Evolutionary conservation across 1,140 invertebrate species (phyloP).

Genomic region (Rhagoletis pomonella): DNA sequence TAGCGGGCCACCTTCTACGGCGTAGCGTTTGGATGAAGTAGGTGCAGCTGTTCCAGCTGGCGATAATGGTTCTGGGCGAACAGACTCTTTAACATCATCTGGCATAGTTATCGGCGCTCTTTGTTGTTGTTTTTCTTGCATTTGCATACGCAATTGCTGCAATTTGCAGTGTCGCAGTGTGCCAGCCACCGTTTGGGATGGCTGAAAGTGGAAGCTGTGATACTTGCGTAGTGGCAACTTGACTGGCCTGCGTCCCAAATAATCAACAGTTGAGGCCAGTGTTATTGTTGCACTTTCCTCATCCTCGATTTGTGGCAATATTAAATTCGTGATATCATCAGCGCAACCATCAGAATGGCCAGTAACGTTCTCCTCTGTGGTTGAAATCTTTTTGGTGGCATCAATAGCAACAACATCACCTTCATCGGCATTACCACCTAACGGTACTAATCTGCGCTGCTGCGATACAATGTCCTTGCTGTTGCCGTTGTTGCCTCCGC

Average conservation of each 20-base stretch:
- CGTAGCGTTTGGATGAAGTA: conserved; percentile 25
- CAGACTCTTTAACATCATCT: too few species aligned
- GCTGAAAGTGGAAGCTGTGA: conserved; percentile 82
- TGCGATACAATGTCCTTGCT: conserved; percentile 61
- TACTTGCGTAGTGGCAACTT: conserved; percentile 80
- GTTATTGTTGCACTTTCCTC: conserved; percentile 69
- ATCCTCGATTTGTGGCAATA: background rate
- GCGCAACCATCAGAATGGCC: conserved; percentile 53
- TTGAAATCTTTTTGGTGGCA: background rate
- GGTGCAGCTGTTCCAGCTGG: background rate
- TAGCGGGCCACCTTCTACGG: conserved; percentile 57
- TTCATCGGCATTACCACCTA: conserved; percentile 55
- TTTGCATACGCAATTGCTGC: conserved; percentile 63
- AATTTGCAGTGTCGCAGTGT: conserved; percentile 61
- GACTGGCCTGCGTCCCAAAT: conserved; percentile 68
- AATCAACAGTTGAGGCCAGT: conserved; percentile 59
- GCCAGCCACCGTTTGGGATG: conserved; percentile 72
- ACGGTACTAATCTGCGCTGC: conserved; percentile 31
- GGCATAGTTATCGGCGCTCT: background rate
- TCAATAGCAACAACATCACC: conserved; percentile 54
- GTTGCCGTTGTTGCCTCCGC: conserved; percentile 57
- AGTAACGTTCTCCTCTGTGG: conserved; percentile 15
- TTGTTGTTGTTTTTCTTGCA: conserved; percentile 61
- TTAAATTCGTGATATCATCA: conserved; percentile 57
- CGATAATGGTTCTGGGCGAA: background rate